Evolutionary conservation across 2,888 invertebrate species (phyloP), one percentile per base, ranked within the genome.

Genomic region (Scelioninae gen. 2): DNA sequence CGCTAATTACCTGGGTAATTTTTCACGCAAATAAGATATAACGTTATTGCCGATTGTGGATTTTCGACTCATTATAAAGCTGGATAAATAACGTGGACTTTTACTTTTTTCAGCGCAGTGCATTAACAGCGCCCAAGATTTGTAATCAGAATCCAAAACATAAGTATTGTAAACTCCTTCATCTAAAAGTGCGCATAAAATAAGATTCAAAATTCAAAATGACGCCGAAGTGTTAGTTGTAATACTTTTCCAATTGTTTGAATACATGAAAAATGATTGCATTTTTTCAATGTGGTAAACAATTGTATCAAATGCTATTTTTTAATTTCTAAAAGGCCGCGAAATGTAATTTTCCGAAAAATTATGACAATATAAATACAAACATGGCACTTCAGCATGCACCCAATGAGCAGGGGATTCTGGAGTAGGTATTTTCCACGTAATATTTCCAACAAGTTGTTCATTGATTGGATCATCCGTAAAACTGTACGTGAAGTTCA

Each of bases 151-250:
- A 82, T 95, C 95, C 78, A 95, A 84, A 0, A 95, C 92, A 83
- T 94, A 95, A 0, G 95, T 95, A 82, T 95, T 95, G 87, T 96
- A 96, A 75, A 95, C 90, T 9, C 94, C 95, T 86, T 95, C 94
- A 86, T 94, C 94, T n/a, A n/a, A n/a, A n/a, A n/a, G n/a, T n/a
- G n/a, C n/a, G n/a, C n/a, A n/a, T n/a, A n/a, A n/a, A n/a, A n/a
- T n/a, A n/a, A n/a, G n/a, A n/a, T n/a, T n/a, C n/a, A n/a, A n/a
- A n/a, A n/a, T n/a, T n/a, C n/a, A n/a, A n/a, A n/a, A n/a, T n/a
- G n/a, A n/a, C n/a, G n/a, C n/a, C n/a, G n/a, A n/a, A n/a, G n/a
- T n/a, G n/a, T n/a, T n/a, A n/a, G n/a, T n/a, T n/a, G n/a, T n/a
- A n/a, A n/a, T n/a, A n/a, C n/a, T n/a, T n/a, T n/a, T n/a, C n/a